Evolutionary conservation across 2,888 invertebrate genomes (phyloP).

Genomic region (Eupithecia abbreviata): DNA sequence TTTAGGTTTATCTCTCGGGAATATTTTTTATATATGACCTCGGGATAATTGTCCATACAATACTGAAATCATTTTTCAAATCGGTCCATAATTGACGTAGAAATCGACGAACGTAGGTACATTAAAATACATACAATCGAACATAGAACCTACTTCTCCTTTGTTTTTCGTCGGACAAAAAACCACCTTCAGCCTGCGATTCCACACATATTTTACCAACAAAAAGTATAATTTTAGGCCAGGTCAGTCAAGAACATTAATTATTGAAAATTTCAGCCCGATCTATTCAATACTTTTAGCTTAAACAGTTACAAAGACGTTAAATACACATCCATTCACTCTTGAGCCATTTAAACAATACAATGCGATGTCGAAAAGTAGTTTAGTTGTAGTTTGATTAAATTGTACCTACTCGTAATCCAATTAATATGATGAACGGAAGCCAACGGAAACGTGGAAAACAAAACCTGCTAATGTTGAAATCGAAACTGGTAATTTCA

Average conservation of each 20-base stretch:
- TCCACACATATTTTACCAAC: neutral
- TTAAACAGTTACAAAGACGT: neutral
- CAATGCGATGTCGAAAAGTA: neutral
- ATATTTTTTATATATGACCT: no score
- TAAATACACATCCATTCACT: neutral
- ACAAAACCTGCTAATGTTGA: slow-evolving; percentile 1
- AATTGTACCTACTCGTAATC: neutral
- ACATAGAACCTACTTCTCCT: no score
- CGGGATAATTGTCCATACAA: no score
- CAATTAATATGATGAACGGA: slow-evolving; percentile 20
- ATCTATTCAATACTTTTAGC: neutral
- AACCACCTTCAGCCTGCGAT: neutral
- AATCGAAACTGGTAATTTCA: neutral
- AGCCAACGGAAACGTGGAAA: slow-evolving; percentile 3
- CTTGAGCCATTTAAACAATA: neutral
- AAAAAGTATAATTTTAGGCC: no score
- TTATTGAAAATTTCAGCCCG: neutral
- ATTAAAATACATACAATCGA: no score
- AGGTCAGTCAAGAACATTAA: neutral
- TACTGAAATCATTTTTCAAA: no score
- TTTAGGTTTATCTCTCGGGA: no score
- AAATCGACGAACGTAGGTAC: no score
- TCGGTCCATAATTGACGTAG: no score
- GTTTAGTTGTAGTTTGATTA: neutral
- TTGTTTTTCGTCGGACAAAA: neutral